A percentile compares a stretch with the other conserved stretches of the same genome.
Conservation (phyloP, 2,113 vertebrate species). For the Cygnus atratus region DNA sequence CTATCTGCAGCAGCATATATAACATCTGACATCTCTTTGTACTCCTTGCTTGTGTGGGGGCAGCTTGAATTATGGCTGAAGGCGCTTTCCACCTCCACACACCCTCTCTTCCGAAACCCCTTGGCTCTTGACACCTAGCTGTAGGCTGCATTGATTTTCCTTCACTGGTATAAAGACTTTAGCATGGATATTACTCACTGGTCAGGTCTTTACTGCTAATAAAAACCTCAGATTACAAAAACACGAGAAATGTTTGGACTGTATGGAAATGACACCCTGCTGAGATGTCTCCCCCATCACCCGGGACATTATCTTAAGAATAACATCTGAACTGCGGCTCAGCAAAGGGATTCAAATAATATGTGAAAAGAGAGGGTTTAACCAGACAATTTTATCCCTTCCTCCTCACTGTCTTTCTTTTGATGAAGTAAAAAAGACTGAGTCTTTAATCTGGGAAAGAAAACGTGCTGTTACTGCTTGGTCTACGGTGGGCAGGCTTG, state of each 20-base stretch:
- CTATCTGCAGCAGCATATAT: not conserved
- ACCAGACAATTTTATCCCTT: not conserved
- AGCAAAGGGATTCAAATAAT: not conserved
- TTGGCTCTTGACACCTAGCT: constrained; percentile 57
- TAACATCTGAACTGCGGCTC: not conserved
- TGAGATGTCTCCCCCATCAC: not conserved
- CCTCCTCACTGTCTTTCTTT: not conserved
- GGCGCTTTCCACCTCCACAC: not conserved
- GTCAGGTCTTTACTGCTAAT: constrained; percentile 55
- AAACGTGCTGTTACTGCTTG: not conserved
- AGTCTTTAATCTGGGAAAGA: not conserved
- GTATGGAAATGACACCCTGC: not conserved
- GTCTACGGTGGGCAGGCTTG: fast-evolving
- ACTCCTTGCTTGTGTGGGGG: not conserved
- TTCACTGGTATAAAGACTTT: constrained; percentile 68
- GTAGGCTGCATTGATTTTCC: constrained; percentile 70
- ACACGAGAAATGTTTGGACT: not conserved
- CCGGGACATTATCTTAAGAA: not conserved
- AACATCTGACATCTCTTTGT: constrained; percentile 11
- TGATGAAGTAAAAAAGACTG: not conserved
- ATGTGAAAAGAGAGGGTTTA: not conserved
- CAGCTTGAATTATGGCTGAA: constrained; percentile 48
- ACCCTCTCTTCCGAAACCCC: not conserved
- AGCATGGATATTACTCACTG: constrained; percentile 64
- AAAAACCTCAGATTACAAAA: constrained; percentile 37